Conservation (phyloP, 2,797 vertebrate genomes). For the Gastrophryne carolinensis region DNA sequence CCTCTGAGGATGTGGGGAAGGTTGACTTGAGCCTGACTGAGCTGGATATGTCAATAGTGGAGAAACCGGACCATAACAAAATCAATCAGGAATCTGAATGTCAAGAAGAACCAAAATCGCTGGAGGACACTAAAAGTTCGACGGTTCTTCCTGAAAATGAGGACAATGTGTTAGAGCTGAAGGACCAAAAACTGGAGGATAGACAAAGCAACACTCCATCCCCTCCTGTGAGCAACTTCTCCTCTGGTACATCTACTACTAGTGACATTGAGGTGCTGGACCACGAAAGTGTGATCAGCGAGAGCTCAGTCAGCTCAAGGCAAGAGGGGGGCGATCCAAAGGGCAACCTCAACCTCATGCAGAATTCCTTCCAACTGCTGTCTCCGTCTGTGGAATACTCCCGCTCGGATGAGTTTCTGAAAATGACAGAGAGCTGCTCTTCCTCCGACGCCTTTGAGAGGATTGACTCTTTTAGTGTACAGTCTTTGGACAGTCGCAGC, state of each 20-base stretch:
- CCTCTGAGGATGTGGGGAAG: slow-evolving; percentile 55
- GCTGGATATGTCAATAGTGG: slow-evolving; percentile 44
- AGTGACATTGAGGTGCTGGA: slow-evolving; percentile 98
- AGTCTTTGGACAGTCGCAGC: slow-evolving; percentile 94
- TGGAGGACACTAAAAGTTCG: slow-evolving; percentile 53
- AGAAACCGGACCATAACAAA: slow-evolving; percentile 52
- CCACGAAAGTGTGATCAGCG: slow-evolving; percentile 96
- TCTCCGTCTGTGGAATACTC: slow-evolving; percentile 86
- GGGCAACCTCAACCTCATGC: slow-evolving; percentile 89
- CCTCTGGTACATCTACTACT: slow-evolving; percentile 96
- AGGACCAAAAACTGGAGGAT: slow-evolving; percentile 89
- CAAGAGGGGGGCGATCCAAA: slow-evolving; percentile 89
- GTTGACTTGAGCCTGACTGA: slow-evolving; percentile 49
- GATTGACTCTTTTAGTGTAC: slow-evolving; percentile 95
- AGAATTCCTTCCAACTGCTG: slow-evolving; percentile 94
- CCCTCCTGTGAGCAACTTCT: slow-evolving; percentile 93
- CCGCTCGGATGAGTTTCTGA: slow-evolving; percentile 90
- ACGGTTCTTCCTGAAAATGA: slow-evolving; percentile 69
- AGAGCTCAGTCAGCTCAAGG: slow-evolving; percentile 94
- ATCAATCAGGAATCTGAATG: slow-evolving; percentile 50
- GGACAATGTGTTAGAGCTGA: slow-evolving; percentile 75
- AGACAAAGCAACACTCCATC: slow-evolving; percentile 94
- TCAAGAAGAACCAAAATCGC: slow-evolving; percentile 45
- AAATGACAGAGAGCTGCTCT: slow-evolving; percentile 91
- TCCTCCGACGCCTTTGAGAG: slow-evolving; percentile 97